Evolutionary conservation across 2,797 vertebrate genomes (phyloP).

Genomic region (Xenops minutus): DNA sequence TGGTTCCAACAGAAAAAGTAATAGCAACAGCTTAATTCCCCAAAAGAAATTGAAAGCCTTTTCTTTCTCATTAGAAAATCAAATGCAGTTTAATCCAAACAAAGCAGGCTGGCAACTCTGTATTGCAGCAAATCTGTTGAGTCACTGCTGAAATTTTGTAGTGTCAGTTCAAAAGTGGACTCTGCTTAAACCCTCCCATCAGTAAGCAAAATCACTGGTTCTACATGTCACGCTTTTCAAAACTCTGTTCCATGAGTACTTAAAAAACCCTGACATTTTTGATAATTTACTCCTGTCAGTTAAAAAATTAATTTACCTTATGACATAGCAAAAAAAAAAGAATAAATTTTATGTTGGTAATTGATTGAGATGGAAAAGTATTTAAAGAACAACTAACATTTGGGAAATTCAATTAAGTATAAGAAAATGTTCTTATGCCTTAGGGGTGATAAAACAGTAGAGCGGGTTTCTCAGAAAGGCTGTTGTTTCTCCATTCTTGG

Average conservation of each 20-base stretch:
- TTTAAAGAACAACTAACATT: background rate
- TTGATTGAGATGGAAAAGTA: background rate
- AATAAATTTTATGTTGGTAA: background rate
- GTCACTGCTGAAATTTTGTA: background rate
- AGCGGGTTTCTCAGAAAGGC: background rate
- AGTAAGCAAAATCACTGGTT: background rate
- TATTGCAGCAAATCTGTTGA: background rate
- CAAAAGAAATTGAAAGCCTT: background rate
- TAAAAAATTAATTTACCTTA: background rate
- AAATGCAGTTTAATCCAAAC: background rate
- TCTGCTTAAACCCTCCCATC: background rate
- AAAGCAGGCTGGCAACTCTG: background rate
- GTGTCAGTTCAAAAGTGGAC: background rate
- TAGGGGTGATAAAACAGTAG: background rate
- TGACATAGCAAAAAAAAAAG: background rate
- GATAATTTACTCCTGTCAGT: background rate
- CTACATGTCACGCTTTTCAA: background rate
- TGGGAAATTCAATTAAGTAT: background rate
- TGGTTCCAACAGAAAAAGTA: background rate
- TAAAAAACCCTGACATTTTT: background rate
- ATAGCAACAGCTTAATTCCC: background rate
- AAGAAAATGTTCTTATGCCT: background rate
- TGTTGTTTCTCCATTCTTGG: background rate
- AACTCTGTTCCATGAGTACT: background rate
- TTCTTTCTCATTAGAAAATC: background rate